phyloP scores from a whole-genome alignment of 2,797 vertebrate genomes.

The Sebastes oblongus region DNA sequence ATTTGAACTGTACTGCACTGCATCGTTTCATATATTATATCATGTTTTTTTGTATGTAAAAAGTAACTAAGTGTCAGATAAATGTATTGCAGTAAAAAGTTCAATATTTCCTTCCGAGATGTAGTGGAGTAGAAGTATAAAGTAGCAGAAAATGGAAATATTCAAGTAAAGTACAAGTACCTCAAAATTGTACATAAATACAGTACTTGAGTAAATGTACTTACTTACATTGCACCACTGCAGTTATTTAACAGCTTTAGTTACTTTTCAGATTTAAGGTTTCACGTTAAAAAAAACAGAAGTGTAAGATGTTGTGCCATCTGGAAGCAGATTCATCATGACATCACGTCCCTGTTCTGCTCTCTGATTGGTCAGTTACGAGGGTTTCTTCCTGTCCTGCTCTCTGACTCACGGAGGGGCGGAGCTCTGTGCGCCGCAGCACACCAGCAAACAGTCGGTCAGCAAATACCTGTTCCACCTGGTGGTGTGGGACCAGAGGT shows the following conservation, averaged over 20 bases:
- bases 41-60: neutral
- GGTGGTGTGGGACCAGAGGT: conserved; percentile 98
- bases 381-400: conserved; percentile 97
- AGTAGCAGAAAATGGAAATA: neutral
- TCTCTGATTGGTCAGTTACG: conserved; percentile 84
- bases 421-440: conserved; percentile 92
- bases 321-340: neutral
- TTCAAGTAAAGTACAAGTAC: neutral
- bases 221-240: neutral
- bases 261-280: neutral
- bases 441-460: conserved; percentile 90
- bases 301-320: neutral
- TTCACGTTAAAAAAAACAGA: neutral
- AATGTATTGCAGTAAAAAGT: neutral
- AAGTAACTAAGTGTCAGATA: neutral
- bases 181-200: no score
- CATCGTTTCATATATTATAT: neutral
- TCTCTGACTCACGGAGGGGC: conserved; percentile 92
- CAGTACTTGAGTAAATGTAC: no score
- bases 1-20: neutral
- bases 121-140: neutral
- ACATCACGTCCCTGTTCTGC: conserved; percentile 5
- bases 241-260: neutral
- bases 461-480: conserved; percentile 97
- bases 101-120: no score